phyloP scores from a whole-genome alignment of 2,888 invertebrate species.

The Hydroisotoma schaefferi region DNA sequence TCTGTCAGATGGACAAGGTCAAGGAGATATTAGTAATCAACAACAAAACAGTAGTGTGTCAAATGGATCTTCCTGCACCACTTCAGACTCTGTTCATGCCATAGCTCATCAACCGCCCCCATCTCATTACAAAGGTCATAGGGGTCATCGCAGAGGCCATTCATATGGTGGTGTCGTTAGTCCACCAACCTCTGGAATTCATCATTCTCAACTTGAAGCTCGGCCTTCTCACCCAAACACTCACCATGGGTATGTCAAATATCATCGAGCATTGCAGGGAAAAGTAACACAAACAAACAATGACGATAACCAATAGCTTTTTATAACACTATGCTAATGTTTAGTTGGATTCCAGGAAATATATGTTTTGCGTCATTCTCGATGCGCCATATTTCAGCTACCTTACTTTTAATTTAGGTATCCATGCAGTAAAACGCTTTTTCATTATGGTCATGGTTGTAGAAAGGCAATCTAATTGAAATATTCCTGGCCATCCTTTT shows the following conservation, averaged over 20 bases:
- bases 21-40: not conserved
- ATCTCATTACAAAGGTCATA: constrained; percentile 41
- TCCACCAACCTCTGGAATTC: constrained; percentile 39
- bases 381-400: no score
- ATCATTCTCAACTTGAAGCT: constrained; percentile 46
- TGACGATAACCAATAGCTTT: no score
- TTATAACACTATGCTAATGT: no score
- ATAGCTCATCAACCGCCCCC: constrained; percentile 33
- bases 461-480: no score
- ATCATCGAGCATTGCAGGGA: not conserved
- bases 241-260: constrained; percentile 42
- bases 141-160: constrained; percentile 44
- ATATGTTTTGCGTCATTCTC: no score
- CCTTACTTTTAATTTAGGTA: no score
- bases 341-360: no score
- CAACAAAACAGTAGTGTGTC: not conserved
- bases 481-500: no score
- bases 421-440: no score
- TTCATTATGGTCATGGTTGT: no score
- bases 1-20: constrained; percentile 13
- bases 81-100: constrained; percentile 20
- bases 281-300: no score
- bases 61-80: constrained; percentile 4
- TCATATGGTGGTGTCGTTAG: constrained; percentile 47
- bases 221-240: constrained; percentile 48